These are phyloP conservation scores for Aradophagus sp. DNA, from an alignment of 1,140 invertebrate genomes.

Conservation along the genomic window DNA sequence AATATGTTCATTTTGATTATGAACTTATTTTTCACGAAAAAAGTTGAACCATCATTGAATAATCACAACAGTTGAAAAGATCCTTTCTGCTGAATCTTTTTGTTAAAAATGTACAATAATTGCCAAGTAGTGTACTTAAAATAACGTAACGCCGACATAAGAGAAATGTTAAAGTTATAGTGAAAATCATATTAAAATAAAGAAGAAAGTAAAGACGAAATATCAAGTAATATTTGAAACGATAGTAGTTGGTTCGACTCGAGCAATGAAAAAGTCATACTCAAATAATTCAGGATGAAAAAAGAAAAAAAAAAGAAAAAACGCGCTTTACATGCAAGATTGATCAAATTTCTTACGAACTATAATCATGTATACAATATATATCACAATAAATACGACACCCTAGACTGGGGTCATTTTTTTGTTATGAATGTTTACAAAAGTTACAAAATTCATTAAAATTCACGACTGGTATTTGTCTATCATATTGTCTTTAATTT, in stretches of 20 bases:
- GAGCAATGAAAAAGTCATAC: constrained; percentile 15
- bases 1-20: too few relatives aligned
- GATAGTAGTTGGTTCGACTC: constrained; percentile 29
- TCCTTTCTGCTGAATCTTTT: too few relatives aligned
- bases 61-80: too few relatives aligned
- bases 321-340: constrained; percentile 25
- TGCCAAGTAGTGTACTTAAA: too few relatives aligned
- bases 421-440: constrained; percentile 24
- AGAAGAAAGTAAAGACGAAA: constrained; percentile 8
- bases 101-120: too few relatives aligned
- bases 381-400: constrained; percentile 55
- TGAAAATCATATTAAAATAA: background rate
- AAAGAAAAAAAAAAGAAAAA: constrained; percentile 1
- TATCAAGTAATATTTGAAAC: background rate
- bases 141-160: too few relatives aligned
- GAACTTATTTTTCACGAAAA: too few relatives aligned
- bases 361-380: constrained; percentile 44
- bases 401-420: constrained; percentile 14
- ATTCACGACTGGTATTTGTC: too few relatives aligned
- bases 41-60: too few relatives aligned
- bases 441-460: constrained; percentile 20
- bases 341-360: constrained; percentile 12
- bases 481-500: constrained; percentile 7
- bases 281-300: too few relatives aligned
- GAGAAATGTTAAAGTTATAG: too few relatives aligned